Percentiles rank a stretch among this genome's conserved stretches.
Evolutionary conservation across 1,140 invertebrate species (phyloP).

Genomic region (Samia ricini): DNA sequence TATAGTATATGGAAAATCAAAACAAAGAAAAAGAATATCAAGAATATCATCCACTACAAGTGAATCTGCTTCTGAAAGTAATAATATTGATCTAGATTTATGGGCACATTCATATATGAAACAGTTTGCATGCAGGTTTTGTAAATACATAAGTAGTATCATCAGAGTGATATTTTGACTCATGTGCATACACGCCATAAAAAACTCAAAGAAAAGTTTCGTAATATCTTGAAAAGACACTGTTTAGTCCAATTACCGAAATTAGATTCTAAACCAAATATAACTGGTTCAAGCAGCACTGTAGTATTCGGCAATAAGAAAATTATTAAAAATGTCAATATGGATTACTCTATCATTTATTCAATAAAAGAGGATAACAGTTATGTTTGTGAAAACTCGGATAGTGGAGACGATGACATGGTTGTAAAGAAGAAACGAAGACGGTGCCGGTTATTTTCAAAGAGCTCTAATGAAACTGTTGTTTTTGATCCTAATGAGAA

Average conservation of each 20-base stretch:
- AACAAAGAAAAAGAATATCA: neutral
- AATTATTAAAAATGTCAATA: slow-evolving; percentile 36
- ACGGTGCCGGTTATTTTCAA: slow-evolving; percentile 35
- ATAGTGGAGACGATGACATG: neutral
- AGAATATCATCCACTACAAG: slow-evolving; percentile 25
- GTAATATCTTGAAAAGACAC: slow-evolving; percentile 28
- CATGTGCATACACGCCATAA: slow-evolving; percentile 9
- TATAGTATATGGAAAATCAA: neutral
- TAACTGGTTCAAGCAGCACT: slow-evolving; percentile 31
- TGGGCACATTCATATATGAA: slow-evolving; percentile 16
- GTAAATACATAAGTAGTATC: slow-evolving; percentile 17
- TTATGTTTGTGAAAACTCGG: neutral
- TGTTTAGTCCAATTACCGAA: slow-evolving; percentile 43
- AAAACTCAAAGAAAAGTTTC: slow-evolving; percentile 22
- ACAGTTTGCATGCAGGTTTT: slow-evolving; percentile 45
- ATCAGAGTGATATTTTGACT: neutral
- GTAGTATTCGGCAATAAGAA: slow-evolving; percentile 38
- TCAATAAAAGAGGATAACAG: slow-evolving; percentile 24
- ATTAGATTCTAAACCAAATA: slow-evolving; percentile 44
- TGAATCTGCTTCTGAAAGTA: slow-evolving; percentile 19
- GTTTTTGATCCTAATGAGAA: slow-evolving; percentile 21
- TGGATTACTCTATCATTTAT: slow-evolving; percentile 34
- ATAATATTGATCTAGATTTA: neutral
- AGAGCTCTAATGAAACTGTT: slow-evolving; percentile 54
- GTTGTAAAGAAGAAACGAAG: slow-evolving; percentile 1